A percentile compares a stretch with the other conserved stretches of the same genome.
phyloP scores from a whole-genome alignment of 2,888 invertebrate species.

The Harpagoxenus sublaevis region DNA sequence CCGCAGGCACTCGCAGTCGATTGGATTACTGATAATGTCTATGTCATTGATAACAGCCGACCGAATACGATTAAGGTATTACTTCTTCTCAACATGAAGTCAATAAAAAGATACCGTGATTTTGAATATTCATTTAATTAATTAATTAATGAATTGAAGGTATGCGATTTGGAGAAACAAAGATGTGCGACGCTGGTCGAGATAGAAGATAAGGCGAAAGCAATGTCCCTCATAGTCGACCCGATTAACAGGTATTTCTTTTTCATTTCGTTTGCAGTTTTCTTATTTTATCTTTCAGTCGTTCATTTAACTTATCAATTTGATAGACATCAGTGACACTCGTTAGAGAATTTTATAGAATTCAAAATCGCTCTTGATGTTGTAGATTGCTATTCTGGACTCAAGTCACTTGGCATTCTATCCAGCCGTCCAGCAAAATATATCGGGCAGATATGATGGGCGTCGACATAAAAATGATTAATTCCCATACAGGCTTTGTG shows the following conservation, averaged over 20 bases:
- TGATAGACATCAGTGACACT: not conserved
- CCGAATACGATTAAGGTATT: slow-evolving; percentile 77
- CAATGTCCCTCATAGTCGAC: slow-evolving; percentile 90
- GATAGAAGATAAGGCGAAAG: slow-evolving; percentile 87
- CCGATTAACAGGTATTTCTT: slow-evolving; percentile 87
- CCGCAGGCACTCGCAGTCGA: slow-evolving; percentile 90
- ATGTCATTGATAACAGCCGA: slow-evolving; percentile 88
- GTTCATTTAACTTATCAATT: not conserved
- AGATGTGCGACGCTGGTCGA: slow-evolving; percentile 88
- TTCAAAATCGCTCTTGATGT: slow-evolving; percentile 24
- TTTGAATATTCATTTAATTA: slow-evolving; percentile 7
- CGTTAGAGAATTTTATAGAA: not conserved
- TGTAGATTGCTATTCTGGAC: slow-evolving; percentile 85
- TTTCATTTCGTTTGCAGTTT: not conserved
- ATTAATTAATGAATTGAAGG: slow-evolving; percentile 75
- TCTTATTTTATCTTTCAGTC: not conserved
- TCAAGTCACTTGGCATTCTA: slow-evolving; percentile 76
- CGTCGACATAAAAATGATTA: slow-evolving; percentile 83
- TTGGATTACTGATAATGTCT: slow-evolving; percentile 92
- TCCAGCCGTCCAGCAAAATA: slow-evolving; percentile 72
- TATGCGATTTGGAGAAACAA: slow-evolving; percentile 88
- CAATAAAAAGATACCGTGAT: not conserved
- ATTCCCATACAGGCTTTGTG: slow-evolving; percentile 86
- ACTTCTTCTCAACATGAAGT: not conserved
- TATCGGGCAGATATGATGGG: slow-evolving; percentile 87